phyloP scores from a whole-genome alignment of 2,113 vertebrate genomes.

The Platanista minor region DNA sequence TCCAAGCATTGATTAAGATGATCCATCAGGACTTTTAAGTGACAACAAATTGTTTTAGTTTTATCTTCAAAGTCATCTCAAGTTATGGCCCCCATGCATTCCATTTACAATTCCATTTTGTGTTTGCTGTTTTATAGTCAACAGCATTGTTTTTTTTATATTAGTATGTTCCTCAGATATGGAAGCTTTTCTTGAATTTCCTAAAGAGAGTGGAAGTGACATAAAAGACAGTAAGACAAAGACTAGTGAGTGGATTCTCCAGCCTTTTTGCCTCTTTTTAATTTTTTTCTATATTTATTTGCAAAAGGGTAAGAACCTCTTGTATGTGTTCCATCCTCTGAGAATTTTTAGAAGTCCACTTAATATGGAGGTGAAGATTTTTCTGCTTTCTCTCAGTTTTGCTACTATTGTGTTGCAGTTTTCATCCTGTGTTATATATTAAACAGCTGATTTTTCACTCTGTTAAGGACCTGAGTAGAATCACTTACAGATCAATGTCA shows the following conservation, averaged over 20 bases:
- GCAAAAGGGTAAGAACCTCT: neutral
- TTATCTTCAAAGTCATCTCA: neutral
- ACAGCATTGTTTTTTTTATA: neutral
- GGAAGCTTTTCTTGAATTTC: neutral
- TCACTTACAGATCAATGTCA: neutral
- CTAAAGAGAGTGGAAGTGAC: neutral
- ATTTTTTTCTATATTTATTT: neutral
- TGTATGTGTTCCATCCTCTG: neutral
- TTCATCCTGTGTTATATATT: neutral
- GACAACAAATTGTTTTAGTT: neutral
- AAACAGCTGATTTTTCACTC: constrained; percentile 9
- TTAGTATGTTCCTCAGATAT: neutral
- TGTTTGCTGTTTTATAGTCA: neutral
- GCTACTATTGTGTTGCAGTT: neutral
- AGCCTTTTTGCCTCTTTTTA: neutral
- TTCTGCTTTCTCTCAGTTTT: neutral
- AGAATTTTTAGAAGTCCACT: neutral
- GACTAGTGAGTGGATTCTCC: no score
- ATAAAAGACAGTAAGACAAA: neutral
- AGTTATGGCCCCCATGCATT: neutral
- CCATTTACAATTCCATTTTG: neutral
- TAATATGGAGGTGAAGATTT: neutral
- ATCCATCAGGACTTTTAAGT: neutral
- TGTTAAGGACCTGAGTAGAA: neutral
- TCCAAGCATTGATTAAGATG: neutral